Conservation (phyloP, 2,113 vertebrate species). For the Antechinus stuartii region DNA sequence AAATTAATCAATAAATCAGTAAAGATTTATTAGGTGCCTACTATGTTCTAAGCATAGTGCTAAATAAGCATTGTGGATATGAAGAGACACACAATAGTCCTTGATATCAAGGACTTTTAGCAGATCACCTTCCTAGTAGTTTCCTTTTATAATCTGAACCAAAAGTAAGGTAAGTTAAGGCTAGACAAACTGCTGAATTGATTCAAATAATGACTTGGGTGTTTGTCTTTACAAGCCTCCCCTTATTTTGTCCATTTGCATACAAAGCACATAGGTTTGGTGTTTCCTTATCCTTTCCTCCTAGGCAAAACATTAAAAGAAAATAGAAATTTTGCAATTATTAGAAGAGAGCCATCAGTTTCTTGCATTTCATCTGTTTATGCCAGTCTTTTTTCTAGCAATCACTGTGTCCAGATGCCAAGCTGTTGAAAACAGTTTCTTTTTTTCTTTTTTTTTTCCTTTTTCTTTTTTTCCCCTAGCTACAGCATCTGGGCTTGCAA, state of each 20-base stretch:
- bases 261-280: neutral
- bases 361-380: neutral
- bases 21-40: neutral
- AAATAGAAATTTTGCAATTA: neutral
- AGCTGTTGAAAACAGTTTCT: slow-evolving; percentile 22
- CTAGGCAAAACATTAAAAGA: slow-evolving; percentile 24
- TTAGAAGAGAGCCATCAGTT: neutral
- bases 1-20: neutral
- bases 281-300: slow-evolving; percentile 1
- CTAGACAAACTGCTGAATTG: neutral
- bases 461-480: slow-evolving; percentile 58
- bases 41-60: neutral
- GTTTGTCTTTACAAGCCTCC: rapidly evolving
- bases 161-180: neutral
- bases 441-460: slow-evolving; percentile 58
- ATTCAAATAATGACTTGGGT: neutral
- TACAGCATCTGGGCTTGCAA: slow-evolving; percentile 66
- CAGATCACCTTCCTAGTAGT: neutral
- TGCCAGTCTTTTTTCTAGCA: slow-evolving; percentile 35
- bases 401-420: slow-evolving; percentile 58
- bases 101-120: neutral
- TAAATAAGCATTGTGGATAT: neutral
- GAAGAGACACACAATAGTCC: neutral
- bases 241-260: neutral
- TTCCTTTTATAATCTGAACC: neutral